Evolutionary conservation across 1,140 invertebrate species (phyloP).

Genomic region (Oedothorax gibbosus): DNA sequence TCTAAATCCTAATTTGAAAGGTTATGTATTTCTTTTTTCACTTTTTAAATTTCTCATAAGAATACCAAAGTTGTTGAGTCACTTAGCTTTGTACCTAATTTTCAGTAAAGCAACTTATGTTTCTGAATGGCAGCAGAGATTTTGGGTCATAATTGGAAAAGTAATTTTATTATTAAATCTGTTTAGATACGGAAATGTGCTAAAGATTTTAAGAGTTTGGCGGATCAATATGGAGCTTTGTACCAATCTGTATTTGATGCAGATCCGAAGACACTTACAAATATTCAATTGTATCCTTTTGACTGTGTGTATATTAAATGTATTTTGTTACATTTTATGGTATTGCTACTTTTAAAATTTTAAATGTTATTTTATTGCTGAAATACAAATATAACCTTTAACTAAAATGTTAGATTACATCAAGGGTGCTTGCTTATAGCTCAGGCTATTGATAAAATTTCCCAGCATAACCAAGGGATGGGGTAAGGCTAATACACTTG

Average conservation of each 20-base stretch:
- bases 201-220: constrained; percentile 79
- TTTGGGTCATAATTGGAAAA: too few relatives aligned
- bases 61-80: too few relatives aligned
- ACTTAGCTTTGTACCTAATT: not conserved
- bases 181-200: constrained; percentile 80
- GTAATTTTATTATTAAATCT: constrained; percentile 53
- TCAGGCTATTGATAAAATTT: constrained; percentile 79
- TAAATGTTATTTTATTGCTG: not conserved
- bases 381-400: not conserved
- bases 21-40: not conserved
- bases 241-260: constrained; percentile 95
- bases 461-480: constrained; percentile 66
- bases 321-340: not conserved
- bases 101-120: not conserved
- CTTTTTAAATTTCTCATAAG: not conserved
- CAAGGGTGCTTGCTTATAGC: constrained; percentile 82
- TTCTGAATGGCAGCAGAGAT: too few relatives aligned
- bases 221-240: constrained; percentile 82
- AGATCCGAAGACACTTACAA: constrained; percentile 84
- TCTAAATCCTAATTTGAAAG: too few relatives aligned
- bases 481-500: constrained; percentile 51
- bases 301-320: not conserved
- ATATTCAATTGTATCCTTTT: constrained; percentile 77
- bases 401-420: constrained; percentile 72
- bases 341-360: not conserved